These are phyloP conservation scores for Rosalia funebris DNA, from an alignment of 2,888 invertebrate species.

Conservation along the genomic window DNA sequence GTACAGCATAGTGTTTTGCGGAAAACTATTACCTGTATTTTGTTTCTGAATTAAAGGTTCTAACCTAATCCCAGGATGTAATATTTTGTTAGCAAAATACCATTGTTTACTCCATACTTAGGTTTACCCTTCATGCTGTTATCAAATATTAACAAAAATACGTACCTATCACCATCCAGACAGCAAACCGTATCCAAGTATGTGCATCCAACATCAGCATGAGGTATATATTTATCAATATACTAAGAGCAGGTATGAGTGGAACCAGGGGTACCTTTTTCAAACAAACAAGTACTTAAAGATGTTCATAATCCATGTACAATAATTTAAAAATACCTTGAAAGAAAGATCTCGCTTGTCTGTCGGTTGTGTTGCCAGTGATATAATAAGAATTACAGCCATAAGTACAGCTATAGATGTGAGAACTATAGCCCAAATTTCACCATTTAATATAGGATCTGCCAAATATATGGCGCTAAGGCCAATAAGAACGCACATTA, in stretches of 20 bases:
- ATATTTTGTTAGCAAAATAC: too few relatives aligned
- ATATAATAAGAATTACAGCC: constrained; percentile 63
- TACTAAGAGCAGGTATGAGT: constrained; percentile 81
- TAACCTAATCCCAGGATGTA: too few relatives aligned
- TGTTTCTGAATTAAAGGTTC: too few relatives aligned
- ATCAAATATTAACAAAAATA: too few relatives aligned
- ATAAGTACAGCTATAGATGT: constrained; percentile 50
- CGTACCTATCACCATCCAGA: constrained; percentile 86
- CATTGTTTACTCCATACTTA: too few relatives aligned
- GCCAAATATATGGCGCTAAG: constrained; percentile 56
- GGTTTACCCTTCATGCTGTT: too few relatives aligned
- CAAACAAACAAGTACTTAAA: constrained; percentile 41
- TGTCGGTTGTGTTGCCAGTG: constrained; percentile 72
- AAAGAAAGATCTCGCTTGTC: constrained; percentile 72
- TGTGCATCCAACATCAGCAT: constrained; percentile 81
- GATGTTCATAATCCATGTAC: neutral
- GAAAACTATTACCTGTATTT: too few relatives aligned
- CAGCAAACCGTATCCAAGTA: constrained; percentile 85
- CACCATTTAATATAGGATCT: constrained; percentile 58
- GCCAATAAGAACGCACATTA: constrained; percentile 56
- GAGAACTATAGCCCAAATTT: constrained; percentile 53
- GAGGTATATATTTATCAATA: constrained; percentile 84
- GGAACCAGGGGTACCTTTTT: constrained; percentile 84
- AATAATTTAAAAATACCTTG: constrained; percentile 55
- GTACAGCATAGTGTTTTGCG: too few relatives aligned